phyloP scores from a whole-genome alignment of 2,888 invertebrate species.

The Oegoconia quadripuncta region DNA sequence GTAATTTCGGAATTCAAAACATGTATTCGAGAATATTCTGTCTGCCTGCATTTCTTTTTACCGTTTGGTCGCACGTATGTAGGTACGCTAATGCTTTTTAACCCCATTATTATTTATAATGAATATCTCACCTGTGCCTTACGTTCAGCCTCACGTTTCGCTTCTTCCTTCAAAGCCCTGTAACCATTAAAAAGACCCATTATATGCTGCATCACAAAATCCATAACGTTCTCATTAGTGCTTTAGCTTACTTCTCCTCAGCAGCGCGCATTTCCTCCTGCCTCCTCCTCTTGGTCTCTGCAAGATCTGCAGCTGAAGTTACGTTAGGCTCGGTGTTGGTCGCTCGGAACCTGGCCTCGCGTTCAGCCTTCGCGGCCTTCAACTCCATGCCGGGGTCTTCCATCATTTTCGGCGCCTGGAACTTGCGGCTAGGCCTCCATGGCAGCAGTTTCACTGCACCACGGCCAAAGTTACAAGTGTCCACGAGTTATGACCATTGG shows the following conservation, averaged over 20 bases:
- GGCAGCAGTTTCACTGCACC: constrained; percentile 82
- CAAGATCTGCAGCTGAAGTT: constrained; percentile 73
- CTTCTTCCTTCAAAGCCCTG: constrained; percentile 74
- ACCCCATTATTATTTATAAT: too few species aligned
- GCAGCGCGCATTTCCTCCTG: constrained; percentile 82
- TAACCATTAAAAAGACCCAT: constrained; percentile 21
- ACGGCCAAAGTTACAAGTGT: constrained; percentile 56
- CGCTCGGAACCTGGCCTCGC: constrained; percentile 80
- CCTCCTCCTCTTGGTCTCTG: constrained; percentile 76
- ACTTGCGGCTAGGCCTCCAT: constrained; percentile 84
- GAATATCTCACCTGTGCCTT: constrained; percentile 67
- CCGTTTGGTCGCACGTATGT: neutral
- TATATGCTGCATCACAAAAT: neutral
- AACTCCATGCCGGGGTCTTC: constrained; percentile 80
- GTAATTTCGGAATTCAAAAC: too few species aligned
- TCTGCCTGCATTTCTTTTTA: too few species aligned
- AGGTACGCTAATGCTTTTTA: neutral
- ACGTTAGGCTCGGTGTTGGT: constrained; percentile 66
- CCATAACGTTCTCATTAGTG: too few species aligned
- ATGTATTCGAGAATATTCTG: too few species aligned
- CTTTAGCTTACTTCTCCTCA: constrained; percentile 78
- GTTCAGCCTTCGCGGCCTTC: constrained; percentile 81
- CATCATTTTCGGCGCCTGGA: constrained; percentile 78
- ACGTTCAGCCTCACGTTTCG: constrained; percentile 71
- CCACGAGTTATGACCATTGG: constrained; percentile 44